These are phyloP conservation scores for Chironomus striatipennis DNA, from an alignment of 1,140 invertebrate species.

Conservation along the genomic window DNA sequence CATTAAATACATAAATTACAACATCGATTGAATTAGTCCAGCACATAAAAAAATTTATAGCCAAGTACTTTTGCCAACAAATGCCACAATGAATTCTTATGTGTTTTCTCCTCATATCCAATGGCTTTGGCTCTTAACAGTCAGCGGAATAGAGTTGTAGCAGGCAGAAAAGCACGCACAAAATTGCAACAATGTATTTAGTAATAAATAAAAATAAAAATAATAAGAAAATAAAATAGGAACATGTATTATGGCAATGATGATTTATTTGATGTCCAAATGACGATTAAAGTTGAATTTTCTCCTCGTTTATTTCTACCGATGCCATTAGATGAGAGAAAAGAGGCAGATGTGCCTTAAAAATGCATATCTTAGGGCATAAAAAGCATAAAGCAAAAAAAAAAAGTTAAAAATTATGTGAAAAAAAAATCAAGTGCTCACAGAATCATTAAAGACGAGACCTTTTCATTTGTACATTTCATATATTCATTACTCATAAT, in stretches of 20 bases:
- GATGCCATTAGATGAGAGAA: too few species aligned
- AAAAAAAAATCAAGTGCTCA: not conserved
- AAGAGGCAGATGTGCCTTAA: too few species aligned
- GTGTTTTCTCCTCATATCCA: not conserved
- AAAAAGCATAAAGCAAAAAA: too few species aligned
- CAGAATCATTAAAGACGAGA: not conserved
- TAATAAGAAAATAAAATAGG: too few species aligned
- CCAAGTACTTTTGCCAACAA: not conserved
- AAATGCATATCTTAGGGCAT: too few species aligned
- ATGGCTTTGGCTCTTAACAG: not conserved
- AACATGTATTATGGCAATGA: not conserved
- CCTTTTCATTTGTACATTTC: not conserved
- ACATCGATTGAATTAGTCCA: constrained; percentile 7
- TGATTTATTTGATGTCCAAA: not conserved
- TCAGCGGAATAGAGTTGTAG: not conserved
- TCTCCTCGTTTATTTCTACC: too few species aligned
- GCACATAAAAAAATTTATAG: constrained; percentile 1
- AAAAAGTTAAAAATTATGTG: too few species aligned
- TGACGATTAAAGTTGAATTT: not conserved
- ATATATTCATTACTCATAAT: not conserved
- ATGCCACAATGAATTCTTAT: not conserved
- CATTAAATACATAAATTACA: not conserved
- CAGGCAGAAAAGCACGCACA: not conserved
- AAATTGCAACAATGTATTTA: constrained; percentile 9
- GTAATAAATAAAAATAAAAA: not conserved